Conservation (phyloP, 2,113 vertebrate species). For the Varanus salvator region DNA sequence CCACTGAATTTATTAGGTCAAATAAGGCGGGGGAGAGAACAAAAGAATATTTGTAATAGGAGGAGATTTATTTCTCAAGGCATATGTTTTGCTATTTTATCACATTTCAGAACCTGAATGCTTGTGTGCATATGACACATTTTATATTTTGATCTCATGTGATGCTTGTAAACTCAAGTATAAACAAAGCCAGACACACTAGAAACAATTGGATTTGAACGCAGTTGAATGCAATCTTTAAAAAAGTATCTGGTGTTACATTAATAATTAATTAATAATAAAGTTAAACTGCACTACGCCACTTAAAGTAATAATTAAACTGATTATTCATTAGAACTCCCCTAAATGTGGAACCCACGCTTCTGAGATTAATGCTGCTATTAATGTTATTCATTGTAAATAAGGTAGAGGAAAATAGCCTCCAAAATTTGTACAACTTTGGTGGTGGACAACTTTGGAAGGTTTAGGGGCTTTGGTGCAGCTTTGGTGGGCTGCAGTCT, state of each 20-base stretch:
- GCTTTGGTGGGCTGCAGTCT: too few relatives aligned
- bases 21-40: constrained; percentile 38
- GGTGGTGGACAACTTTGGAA: neutral
- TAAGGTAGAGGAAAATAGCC: neutral
- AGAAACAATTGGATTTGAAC: too few relatives aligned
- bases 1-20: constrained; percentile 58
- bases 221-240: too few relatives aligned
- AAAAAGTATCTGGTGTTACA: neutral
- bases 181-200: neutral
- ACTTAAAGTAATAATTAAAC: neutral
- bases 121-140: constrained; percentile 18
- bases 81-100: constrained; percentile 44
- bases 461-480: too few relatives aligned
- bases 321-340: neutral
- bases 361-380: neutral
- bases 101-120: constrained; percentile 37
- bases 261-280: neutral
- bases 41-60: constrained; percentile 25
- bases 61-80: constrained; percentile 59
- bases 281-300: neutral
- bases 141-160: neutral
- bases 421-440: neutral
- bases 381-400: neutral
- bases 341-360: neutral
- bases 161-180: neutral